These are phyloP conservation scores for Geotrupes spiniger DNA, from an alignment of 2,888 invertebrate genomes.

Conservation along the genomic window DNA sequence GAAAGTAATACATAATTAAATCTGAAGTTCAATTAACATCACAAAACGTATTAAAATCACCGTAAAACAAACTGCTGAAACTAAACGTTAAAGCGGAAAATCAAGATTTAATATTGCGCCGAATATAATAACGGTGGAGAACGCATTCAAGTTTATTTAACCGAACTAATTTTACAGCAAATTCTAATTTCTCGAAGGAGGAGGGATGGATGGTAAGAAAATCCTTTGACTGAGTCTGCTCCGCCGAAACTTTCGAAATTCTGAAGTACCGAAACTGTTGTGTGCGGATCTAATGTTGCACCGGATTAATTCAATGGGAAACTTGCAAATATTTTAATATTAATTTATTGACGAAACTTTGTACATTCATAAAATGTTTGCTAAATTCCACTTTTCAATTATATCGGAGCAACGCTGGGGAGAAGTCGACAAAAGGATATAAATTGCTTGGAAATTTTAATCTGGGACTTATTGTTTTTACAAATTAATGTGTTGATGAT, in stretches of 20 bases:
- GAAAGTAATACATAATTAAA: too few species aligned
- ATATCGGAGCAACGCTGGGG: too few species aligned
- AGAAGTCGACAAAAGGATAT: too few species aligned
- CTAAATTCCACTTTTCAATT: background rate
- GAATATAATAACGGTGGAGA: constrained; percentile 10
- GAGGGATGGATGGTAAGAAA: background rate
- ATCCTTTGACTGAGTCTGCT: constrained; percentile 3
- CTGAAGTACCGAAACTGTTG: constrained; percentile 4
- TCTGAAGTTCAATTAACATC: too few species aligned
- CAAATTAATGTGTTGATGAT: too few species aligned
- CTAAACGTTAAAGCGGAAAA: constrained; percentile 7
- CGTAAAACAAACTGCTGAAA: constrained; percentile 17
- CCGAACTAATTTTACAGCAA: constrained; percentile 18
- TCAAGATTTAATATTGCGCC: background rate
- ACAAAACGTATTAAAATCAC: constrained; percentile 16
- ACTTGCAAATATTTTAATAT: constrained; percentile 7
- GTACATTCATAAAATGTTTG: constrained; percentile 3
- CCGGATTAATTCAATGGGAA: constrained; percentile 6
- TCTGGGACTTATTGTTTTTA: too few species aligned
- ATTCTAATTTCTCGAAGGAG: constrained; percentile 12
- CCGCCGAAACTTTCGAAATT: constrained; percentile 2
- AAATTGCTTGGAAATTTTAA: too few species aligned
- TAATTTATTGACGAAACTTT: constrained; percentile 5
- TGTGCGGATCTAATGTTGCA: constrained; percentile 4
- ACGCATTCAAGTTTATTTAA: constrained; percentile 17